Base-by-base conservation (phyloP, 2,113 vertebrate genomes). In the Takifugu bimaculatus region DNA sequence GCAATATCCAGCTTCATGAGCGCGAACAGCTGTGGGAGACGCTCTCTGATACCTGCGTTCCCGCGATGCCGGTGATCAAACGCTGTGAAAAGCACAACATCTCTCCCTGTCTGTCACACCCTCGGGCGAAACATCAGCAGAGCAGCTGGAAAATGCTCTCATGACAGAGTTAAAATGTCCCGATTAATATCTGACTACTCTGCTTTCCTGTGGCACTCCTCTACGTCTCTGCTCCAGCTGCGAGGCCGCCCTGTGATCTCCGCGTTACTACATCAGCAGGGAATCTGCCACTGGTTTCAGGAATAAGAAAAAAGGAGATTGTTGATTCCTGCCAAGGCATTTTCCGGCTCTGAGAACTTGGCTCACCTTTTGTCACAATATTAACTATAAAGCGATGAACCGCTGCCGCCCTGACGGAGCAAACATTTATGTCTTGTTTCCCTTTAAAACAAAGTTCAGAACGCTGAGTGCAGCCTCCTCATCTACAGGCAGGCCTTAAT, bases 111-210 rank as follows among this genome's bases (percentile, higher is more conserved):
- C 82, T 85, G 78, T 81, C 82, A 83, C 72, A 68, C 65, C 87
- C 87, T 85, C 66, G 59, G 85, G 85, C 85, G 68, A 83, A 75
- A 84, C 80, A 79, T 79, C 81, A 75, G 73, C 72, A 60, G 49
- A 54, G 80, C 73, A 82, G 80, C 72, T 75, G 55, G 70, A 53
- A 74, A 77, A 84, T 70, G 77, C 75, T 85, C 80, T 75, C 74
- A 60, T 82, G 83, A 85, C 79, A 81, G 83, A 81, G 76, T 79
- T 77, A 79, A 85, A 84, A 83, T 72, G 87, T 83, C 85, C 80
- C 43, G 68, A 78, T 83, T 85, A 84, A 83, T 80, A 77, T 80
- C 70, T 64, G 64, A 85, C 74, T 54, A 62, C 74, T 71, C 53
- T 58, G 55, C 58, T 61, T 79, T 68, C 63, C 69, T 56, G 51